Base-by-base conservation (phyloP, 2,113 vertebrate genomes). In the Antigone vipio region DNA sequence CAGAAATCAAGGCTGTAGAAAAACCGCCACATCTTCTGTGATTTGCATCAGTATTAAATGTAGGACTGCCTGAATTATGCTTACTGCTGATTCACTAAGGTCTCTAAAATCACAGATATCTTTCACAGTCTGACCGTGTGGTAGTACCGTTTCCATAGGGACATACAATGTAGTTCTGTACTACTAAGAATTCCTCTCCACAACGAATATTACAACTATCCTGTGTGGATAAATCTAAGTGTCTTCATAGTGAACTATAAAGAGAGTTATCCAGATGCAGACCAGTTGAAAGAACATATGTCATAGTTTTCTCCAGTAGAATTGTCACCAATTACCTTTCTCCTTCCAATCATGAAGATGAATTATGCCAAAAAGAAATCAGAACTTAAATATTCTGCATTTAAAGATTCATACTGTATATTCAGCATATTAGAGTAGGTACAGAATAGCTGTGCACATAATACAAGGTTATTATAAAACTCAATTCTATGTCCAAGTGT, bases 271-370 rank as follows among this genome's bases (percentile, higher is more conserved):
- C 17, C 50, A 60, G 56, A 34, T 15, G 14, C 4, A 85, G 75
- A 64, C 21, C 12, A 1, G 0, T 17, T 88, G n/a, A 75, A 83
- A 85, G 73, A 90, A 85, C 0, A 0, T 1, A 4, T 6, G 9
- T 62, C 2, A 1, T 38, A 5, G 1, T 52, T 32, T 85, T 71
- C 47, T 8, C 6, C 17, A 53, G 9, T 76, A 27, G 9, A 49
- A 2, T 88, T 34, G 45, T 15, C 29, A 19, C 32, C 5, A 22
- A 3, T 84, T 11, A 20, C 35, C 18, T 69, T 76, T 40, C 21
- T 34, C 18, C 18, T 93, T 86, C 64, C 35, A 56, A 2, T 90
- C 24, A 5, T 19, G 49, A 20, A 30, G 47, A 27, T 29, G 23
- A 79, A 32, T 53, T 50, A 12, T 22, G 34, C 34, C 50, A 32